Evolutionary conservation across 1,140 invertebrate species (phyloP).

Genomic region (Musca domestica): DNA sequence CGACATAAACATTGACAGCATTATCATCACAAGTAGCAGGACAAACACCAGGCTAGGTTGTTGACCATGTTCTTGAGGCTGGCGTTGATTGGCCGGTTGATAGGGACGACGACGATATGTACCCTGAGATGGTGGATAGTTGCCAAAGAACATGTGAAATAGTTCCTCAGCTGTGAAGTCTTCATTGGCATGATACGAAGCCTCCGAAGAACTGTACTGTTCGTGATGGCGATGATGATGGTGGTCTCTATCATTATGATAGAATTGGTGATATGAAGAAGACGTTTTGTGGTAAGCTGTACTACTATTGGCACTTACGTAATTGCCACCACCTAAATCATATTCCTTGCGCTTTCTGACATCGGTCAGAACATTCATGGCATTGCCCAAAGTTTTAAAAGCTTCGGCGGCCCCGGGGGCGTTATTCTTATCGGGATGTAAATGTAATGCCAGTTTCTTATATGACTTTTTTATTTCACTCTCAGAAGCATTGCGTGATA

Average conservation of each 20-base stretch:
- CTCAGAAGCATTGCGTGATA: slow-evolving; percentile 88
- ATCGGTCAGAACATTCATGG: slow-evolving; percentile 90
- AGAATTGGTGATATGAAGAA: slow-evolving; percentile 14
- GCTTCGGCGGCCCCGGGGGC: slow-evolving; percentile 93
- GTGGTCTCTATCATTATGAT: slow-evolving; percentile 6
- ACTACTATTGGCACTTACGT: background rate
- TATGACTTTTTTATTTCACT: slow-evolving; percentile 95
- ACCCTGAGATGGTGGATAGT: slow-evolving; percentile 37
- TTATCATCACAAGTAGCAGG: slow-evolving; percentile 81
- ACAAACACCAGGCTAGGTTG: slow-evolving; percentile 37
- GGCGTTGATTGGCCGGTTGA: slow-evolving; percentile 49
- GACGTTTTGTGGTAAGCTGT: background rate
- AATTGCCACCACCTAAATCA: slow-evolving; percentile 72
- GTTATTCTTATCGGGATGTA: slow-evolving; percentile 99
- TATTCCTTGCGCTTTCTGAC: slow-evolving; percentile 90
- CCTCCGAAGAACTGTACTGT: slow-evolving; percentile 37
- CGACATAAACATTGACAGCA: slow-evolving; percentile 88
- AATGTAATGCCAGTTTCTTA: slow-evolving; percentile 89
- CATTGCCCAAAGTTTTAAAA: slow-evolving; percentile 92
- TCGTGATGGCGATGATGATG: slow-evolving; percentile 7
- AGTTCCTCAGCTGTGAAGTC: slow-evolving; percentile 94
- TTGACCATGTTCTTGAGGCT: slow-evolving; percentile 36
- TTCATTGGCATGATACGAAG: slow-evolving; percentile 68
- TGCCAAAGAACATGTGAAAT: slow-evolving; percentile 98
- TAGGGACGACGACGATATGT: slow-evolving; percentile 28